These are phyloP conservation scores for Heterodera schachtii DNA, from an alignment of 1,140 invertebrate genomes.

Conservation along the genomic window DNA sequence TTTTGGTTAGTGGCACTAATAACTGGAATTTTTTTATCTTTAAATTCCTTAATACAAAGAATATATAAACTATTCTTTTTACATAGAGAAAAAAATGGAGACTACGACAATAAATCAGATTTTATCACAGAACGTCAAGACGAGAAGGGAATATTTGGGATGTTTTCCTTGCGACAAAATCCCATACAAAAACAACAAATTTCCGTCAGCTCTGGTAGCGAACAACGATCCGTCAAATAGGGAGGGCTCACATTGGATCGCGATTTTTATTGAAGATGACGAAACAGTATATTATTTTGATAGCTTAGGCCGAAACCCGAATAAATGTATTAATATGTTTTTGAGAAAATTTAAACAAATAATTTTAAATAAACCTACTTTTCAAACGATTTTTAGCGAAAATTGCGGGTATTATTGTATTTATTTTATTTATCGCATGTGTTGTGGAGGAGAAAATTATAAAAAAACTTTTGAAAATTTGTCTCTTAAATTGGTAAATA, in stretches of 20 bases:
- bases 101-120: neutral
- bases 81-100: neutral
- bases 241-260: constrained; percentile 8
- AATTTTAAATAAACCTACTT: no score
- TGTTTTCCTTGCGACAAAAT: neutral
- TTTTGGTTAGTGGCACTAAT: neutral
- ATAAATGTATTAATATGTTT: no score
- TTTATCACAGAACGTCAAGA: neutral
- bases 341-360: no score
- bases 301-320: no score
- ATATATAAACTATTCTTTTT: neutral
- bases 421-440: no score
- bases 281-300: no score
- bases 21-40: neutral
- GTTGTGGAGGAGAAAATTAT: no score
- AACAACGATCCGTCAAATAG: neutral
- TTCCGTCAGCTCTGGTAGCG: neutral
- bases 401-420: no score
- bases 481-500: no score
- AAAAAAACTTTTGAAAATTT: no score
- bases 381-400: no score
- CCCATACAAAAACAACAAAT: neutral
- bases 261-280: no score
- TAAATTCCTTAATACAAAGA: neutral
- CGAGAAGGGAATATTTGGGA: neutral